Conservation (phyloP, 2,888 invertebrate genomes). For the Eumerus sabulonum region DNA sequence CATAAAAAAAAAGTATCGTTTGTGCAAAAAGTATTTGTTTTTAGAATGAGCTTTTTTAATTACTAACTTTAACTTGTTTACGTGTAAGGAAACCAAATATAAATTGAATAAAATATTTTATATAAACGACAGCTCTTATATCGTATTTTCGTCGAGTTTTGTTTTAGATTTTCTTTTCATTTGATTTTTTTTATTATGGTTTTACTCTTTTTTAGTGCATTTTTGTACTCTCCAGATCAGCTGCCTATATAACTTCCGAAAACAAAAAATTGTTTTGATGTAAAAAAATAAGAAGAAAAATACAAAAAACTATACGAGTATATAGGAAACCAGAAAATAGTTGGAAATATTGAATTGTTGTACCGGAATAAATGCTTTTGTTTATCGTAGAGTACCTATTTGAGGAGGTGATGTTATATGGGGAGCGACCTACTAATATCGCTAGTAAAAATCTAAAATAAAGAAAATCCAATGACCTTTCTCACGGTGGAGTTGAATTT, state of each 20-base stretch:
- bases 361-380: slow-evolving; percentile 38
- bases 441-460: too few relatives aligned
- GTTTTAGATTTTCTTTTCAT: slow-evolving; percentile 6
- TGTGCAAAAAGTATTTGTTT: slow-evolving; percentile 26
- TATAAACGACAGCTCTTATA: slow-evolving; percentile 18
- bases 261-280: neutral
- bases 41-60: slow-evolving; percentile 16
- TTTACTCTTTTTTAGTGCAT: slow-evolving; percentile 1
- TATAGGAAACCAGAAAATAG: slow-evolving; percentile 37
- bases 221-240: slow-evolving; percentile 56
- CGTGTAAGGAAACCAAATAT: neutral
- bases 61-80: neutral
- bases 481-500: too few relatives aligned
- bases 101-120: neutral
- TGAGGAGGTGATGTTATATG: too few relatives aligned
- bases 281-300: neutral
- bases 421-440: too few relatives aligned
- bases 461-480: too few relatives aligned
- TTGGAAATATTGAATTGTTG: slow-evolving; percentile 34
- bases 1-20: slow-evolving; percentile 18
- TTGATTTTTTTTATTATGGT: neutral
- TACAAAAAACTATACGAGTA: neutral
- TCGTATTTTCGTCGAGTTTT: neutral
- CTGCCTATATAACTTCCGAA: slow-evolving; percentile 23
- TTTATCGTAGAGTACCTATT: neutral